Percentiles rank a stretch among this genome's conserved stretches.
Conservation (phyloP, 2,797 vertebrate species). For the Morus bassanus region DNA sequence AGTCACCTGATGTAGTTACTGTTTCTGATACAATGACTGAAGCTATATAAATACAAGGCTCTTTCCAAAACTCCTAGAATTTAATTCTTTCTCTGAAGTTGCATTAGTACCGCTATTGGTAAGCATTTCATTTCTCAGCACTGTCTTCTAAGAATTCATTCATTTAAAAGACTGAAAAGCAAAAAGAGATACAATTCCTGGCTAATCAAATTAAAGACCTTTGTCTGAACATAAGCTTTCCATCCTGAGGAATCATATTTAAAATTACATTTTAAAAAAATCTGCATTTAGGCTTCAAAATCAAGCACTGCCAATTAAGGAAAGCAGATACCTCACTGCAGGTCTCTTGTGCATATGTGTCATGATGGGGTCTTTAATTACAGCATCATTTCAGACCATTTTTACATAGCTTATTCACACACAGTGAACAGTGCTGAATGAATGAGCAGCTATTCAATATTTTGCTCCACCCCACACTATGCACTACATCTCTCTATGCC, state of each 20-base stretch:
- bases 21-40: neutral
- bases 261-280: neutral
- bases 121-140: neutral
- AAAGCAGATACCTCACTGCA: neutral
- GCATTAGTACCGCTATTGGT: neutral
- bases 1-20: neutral
- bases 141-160: neutral
- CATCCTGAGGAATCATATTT: neutral
- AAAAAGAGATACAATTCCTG: neutral
- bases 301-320: neutral
- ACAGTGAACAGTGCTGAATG: neutral
- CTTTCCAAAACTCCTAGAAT: neutral
- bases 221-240: neutral
- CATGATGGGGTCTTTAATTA: neutral
- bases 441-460: neutral
- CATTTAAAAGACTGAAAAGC: neutral
- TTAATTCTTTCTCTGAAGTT: neutral
- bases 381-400: neutral
- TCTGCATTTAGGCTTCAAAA: neutral
- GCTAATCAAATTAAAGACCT: neutral
- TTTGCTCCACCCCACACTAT: neutral
- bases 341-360: neutral
- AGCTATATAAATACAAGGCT: neutral
- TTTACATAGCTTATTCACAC: neutral
- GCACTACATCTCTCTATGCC: neutral